Evolutionary conservation across 2,888 invertebrate genomes (phyloP).

Genomic region (Drosophila kanekoi): DNA sequence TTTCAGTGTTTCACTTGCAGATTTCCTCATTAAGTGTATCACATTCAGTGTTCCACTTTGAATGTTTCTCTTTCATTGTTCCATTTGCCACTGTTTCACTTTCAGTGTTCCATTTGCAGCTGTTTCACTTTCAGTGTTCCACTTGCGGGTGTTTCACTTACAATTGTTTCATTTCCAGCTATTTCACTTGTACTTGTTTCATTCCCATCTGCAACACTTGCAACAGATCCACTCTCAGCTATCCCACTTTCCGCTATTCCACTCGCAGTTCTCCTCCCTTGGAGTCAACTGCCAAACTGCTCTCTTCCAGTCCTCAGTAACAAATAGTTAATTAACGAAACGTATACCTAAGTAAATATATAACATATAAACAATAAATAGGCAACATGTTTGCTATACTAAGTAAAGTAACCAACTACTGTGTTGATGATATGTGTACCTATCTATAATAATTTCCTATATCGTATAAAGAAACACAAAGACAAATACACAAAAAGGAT

Average conservation of each 20-base stretch:
- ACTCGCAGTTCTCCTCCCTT: constrained; percentile 1
- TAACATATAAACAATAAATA: constrained; percentile 38
- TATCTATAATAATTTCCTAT: constrained; percentile 57
- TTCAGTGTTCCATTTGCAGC: background rate
- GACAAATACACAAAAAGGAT: constrained; percentile 6
- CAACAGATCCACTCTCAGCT: background rate
- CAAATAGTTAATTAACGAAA: constrained; percentile 40
- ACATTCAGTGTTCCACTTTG: background rate
- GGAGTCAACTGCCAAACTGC: constrained; percentile 40
- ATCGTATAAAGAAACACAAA: constrained; percentile 18
- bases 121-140: background rate
- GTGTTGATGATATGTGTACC: constrained; percentile 69
- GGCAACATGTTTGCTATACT: constrained; percentile 52
- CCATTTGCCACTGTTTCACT: background rate
- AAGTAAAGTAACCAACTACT: constrained; percentile 46
- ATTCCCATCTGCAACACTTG: background rate
- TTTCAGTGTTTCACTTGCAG: background rate
- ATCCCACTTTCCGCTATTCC: background rate
- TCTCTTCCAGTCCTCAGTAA: constrained; percentile 60
- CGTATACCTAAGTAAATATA: constrained; percentile 35
- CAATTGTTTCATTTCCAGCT: background rate
- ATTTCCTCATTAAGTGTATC: background rate
- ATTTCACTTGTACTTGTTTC: background rate
- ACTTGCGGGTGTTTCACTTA: background rate
- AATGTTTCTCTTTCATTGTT: background rate